These are phyloP conservation scores for Drosophila melanica DNA, from an alignment of 1,140 invertebrate species.

Conservation along the genomic window DNA sequence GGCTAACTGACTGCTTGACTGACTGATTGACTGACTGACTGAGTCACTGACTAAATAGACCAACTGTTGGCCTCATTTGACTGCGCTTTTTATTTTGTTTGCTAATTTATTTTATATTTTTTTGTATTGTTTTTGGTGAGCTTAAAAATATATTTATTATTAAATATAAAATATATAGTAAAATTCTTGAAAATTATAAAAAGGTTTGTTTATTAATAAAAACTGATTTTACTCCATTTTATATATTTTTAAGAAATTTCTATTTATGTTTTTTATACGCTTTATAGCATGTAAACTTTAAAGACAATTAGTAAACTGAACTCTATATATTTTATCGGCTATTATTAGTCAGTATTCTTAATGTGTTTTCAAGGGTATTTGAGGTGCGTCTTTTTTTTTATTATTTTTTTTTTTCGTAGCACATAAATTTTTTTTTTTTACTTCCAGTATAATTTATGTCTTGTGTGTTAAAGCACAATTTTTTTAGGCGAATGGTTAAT, in stretches of 20 bases:
- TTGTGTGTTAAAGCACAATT: constrained; percentile 12
- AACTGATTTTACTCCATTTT: no score
- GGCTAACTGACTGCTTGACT: constrained; percentile 4
- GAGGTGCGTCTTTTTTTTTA: neutral
- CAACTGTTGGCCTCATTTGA: constrained; percentile 37
- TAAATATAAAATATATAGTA: no score
- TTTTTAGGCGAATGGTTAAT: constrained; percentile 36
- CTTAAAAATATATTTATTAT: neutral
- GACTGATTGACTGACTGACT: constrained; percentile 12
- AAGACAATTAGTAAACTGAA: no score
- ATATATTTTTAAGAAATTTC: no score
- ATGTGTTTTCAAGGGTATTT: neutral
- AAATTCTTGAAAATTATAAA: no score
- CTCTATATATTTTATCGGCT: no score
- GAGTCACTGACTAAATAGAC: constrained; percentile 11
- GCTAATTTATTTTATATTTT: neutral
- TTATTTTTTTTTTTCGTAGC: neutral
- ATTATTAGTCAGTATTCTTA: neutral
- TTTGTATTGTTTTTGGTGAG: neutral
- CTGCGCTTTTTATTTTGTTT: constrained; percentile 12
- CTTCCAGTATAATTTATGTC: constrained; percentile 25
- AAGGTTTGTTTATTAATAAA: no score
- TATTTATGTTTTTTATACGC: no score
- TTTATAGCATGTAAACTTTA: no score
- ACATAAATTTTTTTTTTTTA: neutral